Evolutionary conservation across 2,888 invertebrate species (phyloP).

Genomic region (Alloplasta piceator): DNA sequence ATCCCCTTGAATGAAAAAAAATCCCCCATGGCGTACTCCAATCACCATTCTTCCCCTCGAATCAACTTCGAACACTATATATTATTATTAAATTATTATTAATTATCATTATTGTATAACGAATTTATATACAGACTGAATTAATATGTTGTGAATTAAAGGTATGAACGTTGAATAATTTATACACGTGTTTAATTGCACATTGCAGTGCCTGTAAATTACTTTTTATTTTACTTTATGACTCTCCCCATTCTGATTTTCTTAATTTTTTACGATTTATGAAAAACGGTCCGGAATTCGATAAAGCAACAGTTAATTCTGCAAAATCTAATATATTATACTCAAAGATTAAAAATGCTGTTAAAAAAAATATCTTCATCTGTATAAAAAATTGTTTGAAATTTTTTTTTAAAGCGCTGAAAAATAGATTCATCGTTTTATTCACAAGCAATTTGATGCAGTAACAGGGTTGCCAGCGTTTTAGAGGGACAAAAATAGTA

Average conservation of each 20-base stretch:
- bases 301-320: too few species aligned
- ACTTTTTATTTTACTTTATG: conserved; percentile 29
- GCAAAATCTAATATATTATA: too few species aligned
- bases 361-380: too few species aligned
- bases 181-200: conserved; percentile 64
- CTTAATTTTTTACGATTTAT: conserved; percentile 19
- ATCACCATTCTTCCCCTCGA: background rate
- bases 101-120: conserved; percentile 66
- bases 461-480: too few species aligned
- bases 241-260: background rate
- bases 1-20: conserved; percentile 3
- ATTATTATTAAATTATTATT: conserved; percentile 66
- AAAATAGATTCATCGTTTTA: too few species aligned
- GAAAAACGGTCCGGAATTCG: background rate
- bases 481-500: too few species aligned
- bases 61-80: conserved; percentile 65
- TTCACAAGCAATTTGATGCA: too few species aligned
- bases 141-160: conserved; percentile 76
- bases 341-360: too few species aligned
- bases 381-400: too few species aligned
- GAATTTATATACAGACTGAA: conserved; percentile 77
- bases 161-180: conserved; percentile 77
- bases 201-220: background rate
- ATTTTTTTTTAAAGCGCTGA: too few species aligned
- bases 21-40: background rate